A percentile compares a stretch with the other conserved stretches of the same genome.
phyloP scores from a whole-genome alignment of 2,797 vertebrate species.

The Xenops minutus region DNA sequence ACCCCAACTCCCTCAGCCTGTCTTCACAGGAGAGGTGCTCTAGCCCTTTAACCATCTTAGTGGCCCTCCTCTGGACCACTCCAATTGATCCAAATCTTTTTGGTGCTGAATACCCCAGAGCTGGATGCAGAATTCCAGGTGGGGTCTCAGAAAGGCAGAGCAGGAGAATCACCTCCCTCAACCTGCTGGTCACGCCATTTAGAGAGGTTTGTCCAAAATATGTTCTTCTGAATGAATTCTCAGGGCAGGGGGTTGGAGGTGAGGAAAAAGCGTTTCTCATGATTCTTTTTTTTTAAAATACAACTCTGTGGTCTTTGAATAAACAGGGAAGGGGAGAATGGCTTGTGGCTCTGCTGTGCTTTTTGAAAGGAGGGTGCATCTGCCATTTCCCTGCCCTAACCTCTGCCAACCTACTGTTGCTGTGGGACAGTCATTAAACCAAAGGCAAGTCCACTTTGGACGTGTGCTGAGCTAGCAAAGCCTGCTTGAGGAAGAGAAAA shows the following conservation, averaged over 20 bases:
- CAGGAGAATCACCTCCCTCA: neutral
- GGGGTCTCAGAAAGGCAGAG: neutral
- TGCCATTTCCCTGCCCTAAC: neutral
- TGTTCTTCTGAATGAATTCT: neutral
- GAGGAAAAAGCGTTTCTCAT: neutral
- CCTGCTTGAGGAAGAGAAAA: neutral
- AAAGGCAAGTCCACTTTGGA: neutral
- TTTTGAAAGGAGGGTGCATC: neutral
- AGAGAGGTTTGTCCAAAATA: neutral
- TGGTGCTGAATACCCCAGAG: neutral
- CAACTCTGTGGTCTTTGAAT: neutral
- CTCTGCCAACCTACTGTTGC: neutral
- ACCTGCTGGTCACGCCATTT: fast-evolving
- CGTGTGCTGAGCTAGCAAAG: neutral
- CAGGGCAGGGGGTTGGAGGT: neutral
- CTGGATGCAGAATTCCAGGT: neutral
- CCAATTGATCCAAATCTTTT: neutral
- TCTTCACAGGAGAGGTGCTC: neutral
- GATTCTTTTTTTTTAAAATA: neutral
- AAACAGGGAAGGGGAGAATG: neutral
- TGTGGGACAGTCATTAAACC: neutral
- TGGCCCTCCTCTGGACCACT: neutral
- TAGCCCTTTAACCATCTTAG: neutral
- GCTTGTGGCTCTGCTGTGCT: neutral
- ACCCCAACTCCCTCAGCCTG: neutral